These are phyloP conservation scores for Porphyrio hochstetteri DNA, from an alignment of 2,113 vertebrate species.

Conservation along the genomic window DNA sequence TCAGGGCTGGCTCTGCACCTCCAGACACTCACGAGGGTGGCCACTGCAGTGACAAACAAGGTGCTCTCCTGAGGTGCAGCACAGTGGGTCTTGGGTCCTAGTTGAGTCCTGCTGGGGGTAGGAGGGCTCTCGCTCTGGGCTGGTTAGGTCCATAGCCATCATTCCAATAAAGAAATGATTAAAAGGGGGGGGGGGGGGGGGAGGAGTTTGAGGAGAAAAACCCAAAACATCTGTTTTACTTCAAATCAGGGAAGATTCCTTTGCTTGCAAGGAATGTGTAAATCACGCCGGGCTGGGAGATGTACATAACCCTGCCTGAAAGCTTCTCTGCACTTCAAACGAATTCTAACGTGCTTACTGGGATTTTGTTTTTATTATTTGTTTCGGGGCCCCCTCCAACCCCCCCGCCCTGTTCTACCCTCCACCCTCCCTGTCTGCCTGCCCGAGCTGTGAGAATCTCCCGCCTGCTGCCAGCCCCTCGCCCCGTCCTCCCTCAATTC, in stretches of 20 bases:
- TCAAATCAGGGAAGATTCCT: slow-evolving; percentile 77
- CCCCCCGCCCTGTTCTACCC: background rate
- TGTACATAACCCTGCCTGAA: slow-evolving; percentile 71
- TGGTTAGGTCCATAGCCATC: background rate
- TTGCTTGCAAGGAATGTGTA: slow-evolving; percentile 75
- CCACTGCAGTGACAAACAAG: accelerated
- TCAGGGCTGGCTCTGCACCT: background rate
- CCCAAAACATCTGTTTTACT: slow-evolving; percentile 78
- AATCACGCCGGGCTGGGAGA: slow-evolving; percentile 71
- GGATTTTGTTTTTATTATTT: slow-evolving; percentile 72
- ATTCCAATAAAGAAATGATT: slow-evolving; percentile 51
- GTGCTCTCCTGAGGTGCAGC: accelerated
- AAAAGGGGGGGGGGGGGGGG: background rate
- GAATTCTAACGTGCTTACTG: slow-evolving; percentile 75
- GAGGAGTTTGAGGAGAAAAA: background rate
- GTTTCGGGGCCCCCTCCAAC: background rate
- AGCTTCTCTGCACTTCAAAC: slow-evolving; percentile 75
- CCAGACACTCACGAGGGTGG: accelerated
- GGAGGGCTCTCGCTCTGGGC: background rate
- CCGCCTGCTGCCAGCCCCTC: slow-evolving; percentile 50
- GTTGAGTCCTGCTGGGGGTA: slow-evolving; percentile 2
- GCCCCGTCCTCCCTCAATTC: background rate
- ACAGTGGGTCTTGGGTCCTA: background rate
- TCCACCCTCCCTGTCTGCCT: slow-evolving; percentile 32
- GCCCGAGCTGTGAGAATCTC: slow-evolving; percentile 54